These are phyloP conservation scores for Limnodromus scolopaceus DNA, from an alignment of 2,797 vertebrate species.

Conservation along the genomic window DNA sequence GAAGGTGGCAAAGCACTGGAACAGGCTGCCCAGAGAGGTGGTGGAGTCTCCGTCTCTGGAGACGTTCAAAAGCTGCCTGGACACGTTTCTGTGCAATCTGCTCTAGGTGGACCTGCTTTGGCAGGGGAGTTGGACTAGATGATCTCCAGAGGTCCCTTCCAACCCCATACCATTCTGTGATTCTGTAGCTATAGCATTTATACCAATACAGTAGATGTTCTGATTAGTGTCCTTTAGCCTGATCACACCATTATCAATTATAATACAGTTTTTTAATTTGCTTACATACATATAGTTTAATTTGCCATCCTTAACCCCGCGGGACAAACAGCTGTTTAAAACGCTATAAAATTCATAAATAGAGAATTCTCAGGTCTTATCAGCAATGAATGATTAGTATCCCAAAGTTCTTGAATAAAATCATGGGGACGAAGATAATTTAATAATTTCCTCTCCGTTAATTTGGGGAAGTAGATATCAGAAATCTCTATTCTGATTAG, in stretches of 20 bases:
- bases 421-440: rapidly evolving
- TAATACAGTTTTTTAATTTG: background rate
- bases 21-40: too few relatives aligned
- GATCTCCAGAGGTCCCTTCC: too few relatives aligned
- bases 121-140: too few relatives aligned
- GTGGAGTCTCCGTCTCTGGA: too few relatives aligned
- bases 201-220: background rate
- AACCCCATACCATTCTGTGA: too few relatives aligned
- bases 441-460: background rate
- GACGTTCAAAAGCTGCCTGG: too few relatives aligned
- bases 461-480: background rate
- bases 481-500: background rate
- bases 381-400: background rate
- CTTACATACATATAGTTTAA: background rate
- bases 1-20: too few relatives aligned
- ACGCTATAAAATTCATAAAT: rapidly evolving
- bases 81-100: too few relatives aligned
- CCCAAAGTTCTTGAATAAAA: background rate
- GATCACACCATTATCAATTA: background rate
- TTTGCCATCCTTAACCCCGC: background rate
- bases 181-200: background rate
- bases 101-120: too few relatives aligned
- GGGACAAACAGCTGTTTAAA: background rate
- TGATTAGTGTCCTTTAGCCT: background rate
- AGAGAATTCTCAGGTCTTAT: background rate